These are phyloP conservation scores for Chiroxiphia lanceolata DNA, from an alignment of 2,797 vertebrate species.

Conservation along the genomic window DNA sequence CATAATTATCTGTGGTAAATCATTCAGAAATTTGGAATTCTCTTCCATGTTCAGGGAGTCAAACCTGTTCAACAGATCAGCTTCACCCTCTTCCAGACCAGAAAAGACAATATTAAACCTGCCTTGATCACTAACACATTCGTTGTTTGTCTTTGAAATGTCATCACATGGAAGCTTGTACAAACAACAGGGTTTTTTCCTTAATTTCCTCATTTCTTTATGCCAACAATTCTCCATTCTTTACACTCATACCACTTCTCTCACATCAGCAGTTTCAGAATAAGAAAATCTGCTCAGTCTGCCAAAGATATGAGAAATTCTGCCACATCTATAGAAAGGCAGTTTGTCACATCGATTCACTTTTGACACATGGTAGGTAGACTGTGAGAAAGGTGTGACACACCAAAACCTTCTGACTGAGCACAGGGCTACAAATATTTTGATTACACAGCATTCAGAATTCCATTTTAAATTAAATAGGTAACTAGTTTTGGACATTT, in stretches of 20 bases:
- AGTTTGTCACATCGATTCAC: neutral
- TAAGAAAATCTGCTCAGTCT: neutral
- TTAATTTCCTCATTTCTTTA: neutral
- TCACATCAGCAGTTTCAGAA: neutral
- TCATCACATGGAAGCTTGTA: neutral
- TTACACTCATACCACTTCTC: neutral
- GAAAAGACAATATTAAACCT: neutral
- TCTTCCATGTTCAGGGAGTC: neutral
- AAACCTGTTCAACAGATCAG: neutral
- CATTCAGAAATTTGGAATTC: neutral
- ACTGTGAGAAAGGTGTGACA: neutral
- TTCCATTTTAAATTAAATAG: neutral
- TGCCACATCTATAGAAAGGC: neutral
- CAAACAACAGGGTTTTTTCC: neutral
- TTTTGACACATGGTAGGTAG: neutral
- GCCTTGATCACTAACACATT: fast-evolving
- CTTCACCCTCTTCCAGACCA: neutral
- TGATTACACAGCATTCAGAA: neutral
- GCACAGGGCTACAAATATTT: neutral
- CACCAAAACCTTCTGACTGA: neutral
- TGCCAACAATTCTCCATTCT: neutral
- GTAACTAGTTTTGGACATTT: neutral
- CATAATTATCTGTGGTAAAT: neutral
- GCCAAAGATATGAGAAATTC: neutral
- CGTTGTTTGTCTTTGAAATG: neutral